Base-by-base conservation (phyloP, 2,113 vertebrate genomes). In the Burhinus oedicnemus region DNA sequence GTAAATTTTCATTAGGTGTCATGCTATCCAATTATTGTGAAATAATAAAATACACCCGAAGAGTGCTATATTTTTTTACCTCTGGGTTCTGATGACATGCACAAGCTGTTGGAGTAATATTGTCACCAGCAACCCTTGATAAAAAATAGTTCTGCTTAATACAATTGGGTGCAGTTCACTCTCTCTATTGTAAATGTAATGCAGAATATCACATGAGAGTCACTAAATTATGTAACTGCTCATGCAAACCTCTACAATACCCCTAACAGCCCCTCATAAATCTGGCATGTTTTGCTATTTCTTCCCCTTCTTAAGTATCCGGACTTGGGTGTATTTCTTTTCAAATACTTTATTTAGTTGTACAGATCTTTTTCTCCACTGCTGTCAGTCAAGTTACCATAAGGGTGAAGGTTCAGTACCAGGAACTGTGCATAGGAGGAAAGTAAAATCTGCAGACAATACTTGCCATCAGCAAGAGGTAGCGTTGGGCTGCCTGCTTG, bases 201-300 rank as follows among this genome's bases (percentile, higher is more conserved):
- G 49, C 55, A 85, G 83, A 93, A 76, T 80, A 89, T 93, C 87
- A 77, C 82, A 87, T 62, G 52, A 89, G 90, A 95, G 81, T 71
- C 58, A 76, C 70, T 96, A 95, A 95, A 92, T 97, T 95, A 87
- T 82, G 21, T 69, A 90, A 89, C 72, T 83, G 58, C 15, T 70
- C 76, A 57, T 78, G 92, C 84, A 95, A 90, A 92, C 75, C 58
- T 65, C 21, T 36, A 74, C 34, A 69, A 77, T 49, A 49, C 36
- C 58, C 44, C 36, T 87, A 91, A 60, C 1, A 3, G 47, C 12
- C 70, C 26, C 52, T 81, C 78, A 81, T 91, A 95, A 93, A 91
- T 97, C 72, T 82, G 60, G 47, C 89, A 69, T 71, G n/a, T 88
- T 97, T 94, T 94, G 36, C 38, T 77, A 77, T 91, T 95, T 90